phyloP scores from a whole-genome alignment of 2,113 vertebrate species.

The Peromyscus leucopus region DNA sequence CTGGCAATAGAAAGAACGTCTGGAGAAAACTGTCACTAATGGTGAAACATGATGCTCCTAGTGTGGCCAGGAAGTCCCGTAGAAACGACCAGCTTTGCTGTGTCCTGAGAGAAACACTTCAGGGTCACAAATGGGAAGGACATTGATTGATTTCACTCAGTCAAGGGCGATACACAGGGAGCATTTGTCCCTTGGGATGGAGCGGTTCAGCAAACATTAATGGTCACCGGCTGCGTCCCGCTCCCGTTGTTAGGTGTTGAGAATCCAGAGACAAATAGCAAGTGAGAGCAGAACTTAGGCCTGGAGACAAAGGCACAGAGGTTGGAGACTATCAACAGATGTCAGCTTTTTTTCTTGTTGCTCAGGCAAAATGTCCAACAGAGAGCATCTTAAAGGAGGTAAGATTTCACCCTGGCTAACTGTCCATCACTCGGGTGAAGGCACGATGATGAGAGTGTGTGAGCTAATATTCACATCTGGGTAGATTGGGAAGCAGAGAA shows the following conservation, averaged over 20 bases:
- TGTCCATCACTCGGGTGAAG: too few relatives aligned
- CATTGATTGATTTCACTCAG: not conserved
- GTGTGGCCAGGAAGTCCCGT: constrained; percentile 35
- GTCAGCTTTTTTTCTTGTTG: not conserved
- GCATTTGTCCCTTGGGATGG: not conserved
- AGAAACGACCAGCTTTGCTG: constrained; percentile 56
- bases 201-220: constrained; percentile 20
- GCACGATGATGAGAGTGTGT: not conserved
- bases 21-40: constrained; percentile 52
- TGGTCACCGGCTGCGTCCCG: not conserved
- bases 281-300: not conserved
- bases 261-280: not conserved
- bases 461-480: not conserved
- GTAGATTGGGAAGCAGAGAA: not conserved
- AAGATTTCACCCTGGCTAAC: not conserved
- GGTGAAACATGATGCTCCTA: constrained; percentile 41
- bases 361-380: not conserved
- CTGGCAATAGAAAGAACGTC: constrained; percentile 56
- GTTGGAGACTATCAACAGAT: not conserved
- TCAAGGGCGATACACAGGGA: constrained; percentile 5
- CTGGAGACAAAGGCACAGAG: not conserved
- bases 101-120: constrained; percentile 25
- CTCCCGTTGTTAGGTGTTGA: not conserved
- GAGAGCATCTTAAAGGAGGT: too few relatives aligned
- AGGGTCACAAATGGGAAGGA: constrained; percentile 13